phyloP scores from a whole-genome alignment of 2,113 vertebrate species.

The Zosterops hypoxanthus region DNA sequence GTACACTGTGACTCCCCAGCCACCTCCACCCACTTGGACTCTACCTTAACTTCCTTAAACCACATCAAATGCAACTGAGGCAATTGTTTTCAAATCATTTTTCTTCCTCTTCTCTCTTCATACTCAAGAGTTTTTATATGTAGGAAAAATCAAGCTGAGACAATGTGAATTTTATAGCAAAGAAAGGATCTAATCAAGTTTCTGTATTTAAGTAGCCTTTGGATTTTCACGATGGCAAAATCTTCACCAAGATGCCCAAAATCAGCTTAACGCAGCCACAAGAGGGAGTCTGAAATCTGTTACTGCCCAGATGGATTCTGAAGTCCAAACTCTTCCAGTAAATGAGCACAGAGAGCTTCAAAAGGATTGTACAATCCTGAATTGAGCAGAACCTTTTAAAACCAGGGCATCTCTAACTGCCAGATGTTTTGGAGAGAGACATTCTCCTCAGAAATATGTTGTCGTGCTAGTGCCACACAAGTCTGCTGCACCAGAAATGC shows the following conservation, averaged over 20 bases:
- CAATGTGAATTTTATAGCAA: not conserved
- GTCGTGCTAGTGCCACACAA: not conserved
- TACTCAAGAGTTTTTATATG: not conserved
- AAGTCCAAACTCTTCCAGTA: not conserved
- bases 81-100: not conserved
- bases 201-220: not conserved
- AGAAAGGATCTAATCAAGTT: not conserved
- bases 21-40: not conserved
- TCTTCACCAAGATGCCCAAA: not conserved
- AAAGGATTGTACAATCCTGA: not conserved
- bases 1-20: not conserved
- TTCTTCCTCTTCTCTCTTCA: not conserved
- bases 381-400: not conserved
- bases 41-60: not conserved
- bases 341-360: not conserved
- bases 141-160: not conserved
- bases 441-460: not conserved
- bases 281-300: conserved; percentile 65
- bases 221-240: not conserved
- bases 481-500: not conserved
- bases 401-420: not conserved
- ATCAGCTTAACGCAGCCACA: conserved; percentile 34
- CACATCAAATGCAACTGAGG: not conserved
- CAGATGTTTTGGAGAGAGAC: not conserved
- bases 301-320: not conserved